Evolutionary conservation across 2,888 invertebrate species (phyloP), one percentile per base, ranked within the genome.

Genomic region (Seira musarum): DNA sequence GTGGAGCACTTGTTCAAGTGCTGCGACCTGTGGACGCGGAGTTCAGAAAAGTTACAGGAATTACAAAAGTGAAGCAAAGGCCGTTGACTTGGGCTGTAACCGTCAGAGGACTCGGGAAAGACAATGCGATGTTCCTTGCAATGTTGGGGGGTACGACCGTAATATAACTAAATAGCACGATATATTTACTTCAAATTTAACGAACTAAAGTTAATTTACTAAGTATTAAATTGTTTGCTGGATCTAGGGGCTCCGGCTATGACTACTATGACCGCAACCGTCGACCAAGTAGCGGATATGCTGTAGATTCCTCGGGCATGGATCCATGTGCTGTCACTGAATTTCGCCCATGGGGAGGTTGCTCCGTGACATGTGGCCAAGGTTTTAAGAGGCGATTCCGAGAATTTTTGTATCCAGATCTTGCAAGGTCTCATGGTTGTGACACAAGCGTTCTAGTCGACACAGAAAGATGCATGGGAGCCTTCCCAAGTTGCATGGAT

Each of bases 401-500:
- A 19, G 80, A 80, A 24, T 80, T 80, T n/a, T 2, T 80, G 2
- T 75, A 80, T 35, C 60, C 69, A 30, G 89, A 90, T 64, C 90
- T 91, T 40, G 91, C 92, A 0, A 88, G 89, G 61, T 90, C 90
- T 30, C 91, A 91, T 71, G 89, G 90, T 3, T 95, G 95, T 69
- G 80, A 82, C n/a, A 79, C 64, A 1, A 61, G 64, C 49, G 25
- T 83, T 0, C 53, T 80, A 8, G 79, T 82, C 19, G 81, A 81
- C 17, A 75, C 74, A 8, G 85, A 81, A 35, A 35, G 74, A 10
- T 84, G 84, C 61, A 25, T 70, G 10, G 83, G 81, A 10, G 72
- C 76, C 3, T 79, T 82, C 35, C 72, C 80, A 0, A 81, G 77
- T 25, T 83, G 82, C 57, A 65, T 71, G 65, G 72, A 72, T 46